These are phyloP conservation scores for Macquaria australasica DNA, from an alignment of 2,113 vertebrate species.

Conservation along the genomic window DNA sequence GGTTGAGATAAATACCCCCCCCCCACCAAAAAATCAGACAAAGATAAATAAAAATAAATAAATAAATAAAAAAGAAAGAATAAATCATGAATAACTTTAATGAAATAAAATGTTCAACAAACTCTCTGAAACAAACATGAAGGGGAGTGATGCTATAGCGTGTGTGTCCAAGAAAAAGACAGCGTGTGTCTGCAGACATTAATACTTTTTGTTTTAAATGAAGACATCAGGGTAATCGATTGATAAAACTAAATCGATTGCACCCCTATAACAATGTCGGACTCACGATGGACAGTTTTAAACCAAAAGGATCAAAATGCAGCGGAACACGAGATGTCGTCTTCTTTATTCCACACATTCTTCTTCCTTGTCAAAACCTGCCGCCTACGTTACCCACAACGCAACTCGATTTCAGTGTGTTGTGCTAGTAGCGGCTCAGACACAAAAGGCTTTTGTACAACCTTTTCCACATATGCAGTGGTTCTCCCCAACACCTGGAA, in stretches of 20 bases:
- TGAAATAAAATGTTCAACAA: slow-evolving; percentile 18
- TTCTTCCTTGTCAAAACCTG: background rate
- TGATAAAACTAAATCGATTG: background rate
- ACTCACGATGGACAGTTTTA: background rate
- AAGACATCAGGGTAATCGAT: background rate
- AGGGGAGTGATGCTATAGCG: too few relatives aligned
- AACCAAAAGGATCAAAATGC: background rate
- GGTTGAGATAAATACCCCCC: slow-evolving; percentile 45
- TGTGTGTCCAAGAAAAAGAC: too few relatives aligned
- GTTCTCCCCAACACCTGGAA: too few relatives aligned
- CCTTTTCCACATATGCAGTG: too few relatives aligned
- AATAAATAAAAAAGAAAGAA: background rate
- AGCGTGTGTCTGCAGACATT: too few relatives aligned
- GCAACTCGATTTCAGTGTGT: too few relatives aligned
- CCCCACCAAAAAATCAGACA: background rate
- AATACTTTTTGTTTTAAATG: too few relatives aligned
- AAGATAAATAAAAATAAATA: background rate
- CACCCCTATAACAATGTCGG: background rate
- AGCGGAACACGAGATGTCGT: too few relatives aligned
- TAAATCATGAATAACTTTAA: background rate
- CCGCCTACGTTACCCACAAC: too few relatives aligned
- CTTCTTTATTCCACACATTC: background rate
- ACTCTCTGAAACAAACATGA: background rate
- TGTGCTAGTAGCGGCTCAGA: too few relatives aligned
- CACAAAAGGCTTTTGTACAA: too few relatives aligned